phyloP scores from a whole-genome alignment of 2,888 invertebrate species.

The Byasa hedistus region DNA sequence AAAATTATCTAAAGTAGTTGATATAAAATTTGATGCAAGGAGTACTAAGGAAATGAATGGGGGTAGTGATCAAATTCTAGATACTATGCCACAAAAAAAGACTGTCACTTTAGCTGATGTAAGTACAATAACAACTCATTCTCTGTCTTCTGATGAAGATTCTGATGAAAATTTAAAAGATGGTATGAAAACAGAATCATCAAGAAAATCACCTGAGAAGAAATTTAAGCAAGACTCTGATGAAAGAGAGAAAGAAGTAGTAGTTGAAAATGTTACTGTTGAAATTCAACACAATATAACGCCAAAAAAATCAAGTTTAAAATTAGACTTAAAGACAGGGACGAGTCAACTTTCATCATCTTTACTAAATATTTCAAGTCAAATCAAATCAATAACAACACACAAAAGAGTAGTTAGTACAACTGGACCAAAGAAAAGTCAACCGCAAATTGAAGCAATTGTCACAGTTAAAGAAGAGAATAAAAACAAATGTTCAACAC shows the following conservation, averaged over 20 bases:
- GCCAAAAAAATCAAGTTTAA: constrained; percentile 72
- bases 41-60: constrained; percentile 64
- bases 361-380: constrained; percentile 72
- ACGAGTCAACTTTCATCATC: constrained; percentile 70
- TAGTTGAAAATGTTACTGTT: constrained; percentile 72
- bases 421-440: constrained; percentile 66
- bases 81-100: constrained; percentile 47
- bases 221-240: constrained; percentile 40
- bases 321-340: constrained; percentile 70
- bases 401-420: constrained; percentile 73
- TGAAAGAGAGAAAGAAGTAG: constrained; percentile 57
- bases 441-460: constrained; percentile 52
- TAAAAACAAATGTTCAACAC: constrained; percentile 45
- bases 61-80: constrained; percentile 53
- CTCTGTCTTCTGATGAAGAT: constrained; percentile 59
- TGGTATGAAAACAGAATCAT: constrained; percentile 35
- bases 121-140: constrained; percentile 68
- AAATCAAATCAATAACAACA: constrained; percentile 74
- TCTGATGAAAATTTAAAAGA: constrained; percentile 37
- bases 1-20: constrained; percentile 71
- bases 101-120: constrained; percentile 67
- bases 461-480: constrained; percentile 56
- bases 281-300: constrained; percentile 76
- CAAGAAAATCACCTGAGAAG: constrained; percentile 43
- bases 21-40: constrained; percentile 64